Evolutionary conservation across 2,888 invertebrate genomes (phyloP), one percentile per base, ranked within the genome.

Genomic region (Ennomos erosarius): DNA sequence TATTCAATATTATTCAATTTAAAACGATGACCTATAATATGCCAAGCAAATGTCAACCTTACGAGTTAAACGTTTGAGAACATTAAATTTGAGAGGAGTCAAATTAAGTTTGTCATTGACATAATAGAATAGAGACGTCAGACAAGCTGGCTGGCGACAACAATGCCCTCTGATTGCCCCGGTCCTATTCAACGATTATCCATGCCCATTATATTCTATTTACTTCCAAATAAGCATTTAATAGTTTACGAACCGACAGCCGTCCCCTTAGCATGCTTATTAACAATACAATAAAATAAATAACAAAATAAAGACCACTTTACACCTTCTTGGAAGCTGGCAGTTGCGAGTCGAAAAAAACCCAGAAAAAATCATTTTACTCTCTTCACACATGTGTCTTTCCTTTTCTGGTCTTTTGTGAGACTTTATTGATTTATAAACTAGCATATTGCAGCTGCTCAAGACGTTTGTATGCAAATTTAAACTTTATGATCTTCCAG

Each of bases 261-360:
- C 81, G 82, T 82, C 81, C 85, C 87, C 85, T 84, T 85, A 85
- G 83, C 88, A 86, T 86, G 90, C 89, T 87, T 90, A 92, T 92
- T 91, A 92, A 92, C 89, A 92, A 92, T 90, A 91, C 90, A 91
- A 90, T 90, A 87, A 91, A 89, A 89, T 90, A 91, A 91, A 88
- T 90, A 88, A 85, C 87, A 89, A 89, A 88, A 86, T 85, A 86
- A 84, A 82, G 52, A 62, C 87, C 89, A 92, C 88, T 91, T 92
- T 92, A 92, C 92, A 92, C 91, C 90, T 92, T 92, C 91, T 87
- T 82, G 86, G 92, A 92, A 92, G 79, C 84, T 81, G 82, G 80
- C 88, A 87, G 89, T 89, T 88, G 87, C 79, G 67, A 13, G 74
- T 67, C 50, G 62, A 73, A 81, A 84, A 82, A 84, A 86, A 84